phyloP scores from a whole-genome alignment of 2,113 vertebrate species.

The Callocephalon fimbriatum region DNA sequence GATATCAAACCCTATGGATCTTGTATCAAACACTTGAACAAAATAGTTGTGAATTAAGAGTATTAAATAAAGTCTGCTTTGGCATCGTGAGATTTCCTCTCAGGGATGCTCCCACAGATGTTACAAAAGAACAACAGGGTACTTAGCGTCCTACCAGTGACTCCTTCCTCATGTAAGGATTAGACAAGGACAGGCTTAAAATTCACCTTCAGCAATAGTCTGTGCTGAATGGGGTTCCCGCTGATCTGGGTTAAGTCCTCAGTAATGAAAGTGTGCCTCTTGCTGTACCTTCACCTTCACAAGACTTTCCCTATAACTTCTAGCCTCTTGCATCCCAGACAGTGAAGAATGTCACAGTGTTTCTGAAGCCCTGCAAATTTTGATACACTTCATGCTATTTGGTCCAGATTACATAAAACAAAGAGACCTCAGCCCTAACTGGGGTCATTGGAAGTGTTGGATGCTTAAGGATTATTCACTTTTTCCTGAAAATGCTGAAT shows the following conservation, averaged over 20 bases:
- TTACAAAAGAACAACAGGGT: neutral
- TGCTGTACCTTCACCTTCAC: neutral
- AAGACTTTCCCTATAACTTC: neutral
- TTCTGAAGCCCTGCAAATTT: neutral
- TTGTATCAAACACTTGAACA: slow-evolving; percentile 14
- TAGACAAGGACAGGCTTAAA: neutral
- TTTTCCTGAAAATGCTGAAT: neutral
- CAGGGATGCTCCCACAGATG: slow-evolving; percentile 33
- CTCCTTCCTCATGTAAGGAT: neutral
- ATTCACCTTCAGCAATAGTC: neutral
- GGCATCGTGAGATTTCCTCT: slow-evolving; percentile 17
- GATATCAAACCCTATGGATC: slow-evolving; percentile 29
- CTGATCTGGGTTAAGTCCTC: neutral
- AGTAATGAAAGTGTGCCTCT: neutral
- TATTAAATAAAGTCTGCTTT: neutral
- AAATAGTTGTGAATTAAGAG: slow-evolving; percentile 22
- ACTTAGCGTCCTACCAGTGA: neutral
- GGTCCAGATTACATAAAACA: neutral
- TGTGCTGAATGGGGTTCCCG: rapidly evolving
- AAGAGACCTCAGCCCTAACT: neutral
- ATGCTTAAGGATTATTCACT: neutral
- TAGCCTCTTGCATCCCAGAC: neutral
- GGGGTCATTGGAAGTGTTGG: neutral
- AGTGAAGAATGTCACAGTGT: neutral
- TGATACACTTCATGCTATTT: neutral